Conservation (phyloP, 2,888 invertebrate species). For the Catotricha subobsoleta region DNA sequence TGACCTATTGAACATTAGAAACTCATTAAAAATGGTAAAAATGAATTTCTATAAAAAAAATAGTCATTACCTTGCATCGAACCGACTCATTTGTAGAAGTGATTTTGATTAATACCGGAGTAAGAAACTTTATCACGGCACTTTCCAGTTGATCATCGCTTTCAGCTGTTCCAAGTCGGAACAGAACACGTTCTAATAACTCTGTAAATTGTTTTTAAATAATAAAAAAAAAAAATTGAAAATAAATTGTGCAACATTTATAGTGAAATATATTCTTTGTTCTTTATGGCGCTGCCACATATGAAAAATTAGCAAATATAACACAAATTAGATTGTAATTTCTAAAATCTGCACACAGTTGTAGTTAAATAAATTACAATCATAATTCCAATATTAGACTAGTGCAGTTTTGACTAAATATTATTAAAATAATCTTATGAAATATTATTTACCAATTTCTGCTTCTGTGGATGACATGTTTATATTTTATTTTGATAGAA, state of each 20-base stretch:
- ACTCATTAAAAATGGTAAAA: not conserved
- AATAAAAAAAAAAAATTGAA: not conserved
- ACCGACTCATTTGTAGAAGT: constrained; percentile 76
- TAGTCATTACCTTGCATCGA: constrained; percentile 41
- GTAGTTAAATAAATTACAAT: too few relatives aligned
- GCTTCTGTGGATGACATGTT: not conserved
- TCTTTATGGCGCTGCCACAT: too few relatives aligned
- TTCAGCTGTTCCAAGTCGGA: constrained; percentile 75
- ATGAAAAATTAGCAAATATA: too few relatives aligned
- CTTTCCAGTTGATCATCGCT: constrained; percentile 75
- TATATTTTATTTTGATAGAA: too few relatives aligned
- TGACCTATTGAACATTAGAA: constrained; percentile 40
- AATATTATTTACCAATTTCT: not conserved
- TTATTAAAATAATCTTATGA: not conserved
- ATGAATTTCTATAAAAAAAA: too few relatives aligned
- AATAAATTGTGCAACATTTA: not conserved
- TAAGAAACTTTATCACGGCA: constrained; percentile 58
- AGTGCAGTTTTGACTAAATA: not conserved
- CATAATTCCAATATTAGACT: too few relatives aligned
- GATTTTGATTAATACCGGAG: constrained; percentile 78
- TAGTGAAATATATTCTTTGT: not conserved
- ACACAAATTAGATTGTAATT: too few relatives aligned
- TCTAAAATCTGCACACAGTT: too few relatives aligned
- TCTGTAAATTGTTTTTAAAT: constrained; percentile 37
- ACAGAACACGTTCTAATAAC: constrained; percentile 72